These are phyloP conservation scores for Patella caerulea DNA, from an alignment of 2,888 invertebrate species.

Conservation along the genomic window DNA sequence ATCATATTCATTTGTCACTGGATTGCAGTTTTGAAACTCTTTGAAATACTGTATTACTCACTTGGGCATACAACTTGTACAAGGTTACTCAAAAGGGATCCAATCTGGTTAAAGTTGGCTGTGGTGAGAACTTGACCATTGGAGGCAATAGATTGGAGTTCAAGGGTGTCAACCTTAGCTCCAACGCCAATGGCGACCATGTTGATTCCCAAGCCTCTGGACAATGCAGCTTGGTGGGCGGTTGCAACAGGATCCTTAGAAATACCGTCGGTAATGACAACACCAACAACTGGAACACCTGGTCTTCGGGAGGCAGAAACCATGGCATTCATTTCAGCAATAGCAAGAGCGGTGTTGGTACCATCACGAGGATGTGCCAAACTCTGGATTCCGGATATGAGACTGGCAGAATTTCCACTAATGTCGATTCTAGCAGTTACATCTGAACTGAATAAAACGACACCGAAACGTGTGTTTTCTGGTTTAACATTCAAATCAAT, in stretches of 20 bases:
- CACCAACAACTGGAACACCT: slow-evolving; percentile 64
- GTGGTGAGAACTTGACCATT: slow-evolving; percentile 37
- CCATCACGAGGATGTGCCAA: slow-evolving; percentile 41
- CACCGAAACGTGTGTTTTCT: slow-evolving; percentile 33
- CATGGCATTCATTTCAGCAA: slow-evolving; percentile 40
- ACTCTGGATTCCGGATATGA: slow-evolving; percentile 27
- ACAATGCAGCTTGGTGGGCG: slow-evolving; percentile 61
- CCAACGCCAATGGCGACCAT: slow-evolving; percentile 70
- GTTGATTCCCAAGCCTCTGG: slow-evolving; percentile 64
- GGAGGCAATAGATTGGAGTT: slow-evolving; percentile 55
- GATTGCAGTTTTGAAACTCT: no score
- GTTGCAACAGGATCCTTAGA: slow-evolving; percentile 62
- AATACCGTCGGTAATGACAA: slow-evolving; percentile 71
- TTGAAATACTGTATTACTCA: not conserved
- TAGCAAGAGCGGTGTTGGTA: slow-evolving; percentile 45
- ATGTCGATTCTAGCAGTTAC: slow-evolving; percentile 39
- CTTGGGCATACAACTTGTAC: not conserved
- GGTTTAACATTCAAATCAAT: not conserved
- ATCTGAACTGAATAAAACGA: slow-evolving; percentile 43
- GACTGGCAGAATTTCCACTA: slow-evolving; percentile 27
- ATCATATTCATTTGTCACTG: no score
- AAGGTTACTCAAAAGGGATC: not conserved
- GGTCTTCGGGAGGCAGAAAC: slow-evolving; percentile 40
- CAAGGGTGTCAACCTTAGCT: slow-evolving; percentile 57
- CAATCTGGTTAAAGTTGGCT: slow-evolving; percentile 27